Evolutionary conservation across 1,140 invertebrate species (phyloP), one percentile per base, ranked within the genome.

Genomic region (Parapsyche elsis): DNA sequence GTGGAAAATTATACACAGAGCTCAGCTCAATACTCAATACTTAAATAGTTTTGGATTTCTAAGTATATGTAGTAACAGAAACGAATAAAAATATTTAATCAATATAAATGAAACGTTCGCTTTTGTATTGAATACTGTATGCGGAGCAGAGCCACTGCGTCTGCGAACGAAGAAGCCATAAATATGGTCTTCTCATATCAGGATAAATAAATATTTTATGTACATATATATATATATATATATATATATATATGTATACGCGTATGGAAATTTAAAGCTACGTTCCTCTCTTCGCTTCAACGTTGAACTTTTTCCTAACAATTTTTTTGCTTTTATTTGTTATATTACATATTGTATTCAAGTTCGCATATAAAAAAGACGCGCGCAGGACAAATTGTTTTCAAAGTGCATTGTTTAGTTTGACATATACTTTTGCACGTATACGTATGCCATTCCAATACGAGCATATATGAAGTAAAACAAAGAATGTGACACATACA

Each of bases 141-240:
- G 24, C 16, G n/a, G 16, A 38, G 26, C 45, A 73, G 71, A 73
- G 71, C 30, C 71, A 73, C 71, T 73, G 71, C 71, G 71, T 73
- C 71, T 73, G 21, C 71, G 71, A 49, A 21, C 45, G 71, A 73
- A 73, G 71, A 23, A 46, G 45, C 38, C 30, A 73, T 73, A 73
- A 73, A 73, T 73, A 73, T 73, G 71, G 71, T 26, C 44, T 38
- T 46, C 16, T 73, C 45, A 46, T 49, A 73, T 73, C 71, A 38
- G 45, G 45, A 49, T n/a, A 73, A 73, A 73, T 73, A 73, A 73
- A 73, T 73, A 73, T 73, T 49, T 73, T 19, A 67, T 64, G 24
- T 23, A 64, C 9, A 24, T 64, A 21, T 64, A 64, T 64, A 23
- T 7, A 19, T 46, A 7, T 46, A 46, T 46, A 46, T 46, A 46